Evolutionary conservation across 1,140 invertebrate species (phyloP).

Genomic region (Drosophila nebulosa): DNA sequence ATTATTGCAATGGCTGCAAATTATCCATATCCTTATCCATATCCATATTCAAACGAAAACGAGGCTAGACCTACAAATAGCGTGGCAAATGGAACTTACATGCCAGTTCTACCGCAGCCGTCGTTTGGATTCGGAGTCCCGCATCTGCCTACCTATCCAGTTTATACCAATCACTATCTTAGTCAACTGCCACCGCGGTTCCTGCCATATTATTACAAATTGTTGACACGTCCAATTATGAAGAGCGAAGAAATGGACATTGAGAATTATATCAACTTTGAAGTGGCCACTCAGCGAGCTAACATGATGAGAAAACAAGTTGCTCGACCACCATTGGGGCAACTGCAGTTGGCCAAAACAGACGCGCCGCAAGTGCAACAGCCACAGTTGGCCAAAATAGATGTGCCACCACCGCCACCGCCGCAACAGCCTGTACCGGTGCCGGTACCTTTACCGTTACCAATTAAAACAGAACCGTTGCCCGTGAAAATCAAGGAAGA

Average conservation of each 20-base stretch:
- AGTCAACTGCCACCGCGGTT: constrained; percentile 29
- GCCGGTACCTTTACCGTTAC: background rate
- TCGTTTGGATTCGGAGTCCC: background rate
- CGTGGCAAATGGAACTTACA: constrained; percentile 13
- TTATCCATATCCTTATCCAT: too few relatives aligned
- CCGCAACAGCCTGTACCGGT: too few relatives aligned
- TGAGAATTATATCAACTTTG: constrained; percentile 55
- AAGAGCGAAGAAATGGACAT: constrained; percentile 41
- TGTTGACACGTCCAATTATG: constrained; percentile 22
- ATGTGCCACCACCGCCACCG: too few relatives aligned
- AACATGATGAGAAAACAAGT: constrained; percentile 16
- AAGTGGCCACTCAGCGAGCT: constrained; percentile 27
- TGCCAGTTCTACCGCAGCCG: constrained; percentile 26
- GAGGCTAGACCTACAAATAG: constrained; percentile 40
- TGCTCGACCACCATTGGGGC: constrained; percentile 11
- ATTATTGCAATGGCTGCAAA: constrained; percentile 22
- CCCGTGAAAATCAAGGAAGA: background rate
- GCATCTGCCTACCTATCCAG: constrained; percentile 20
- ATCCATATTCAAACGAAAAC: background rate
- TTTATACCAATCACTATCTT: constrained; percentile 25
- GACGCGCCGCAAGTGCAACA: too few relatives aligned
- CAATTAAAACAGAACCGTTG: background rate
- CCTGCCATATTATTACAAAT: constrained; percentile 32
- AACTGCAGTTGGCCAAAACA: constrained; percentile 15
- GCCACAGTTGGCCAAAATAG: too few relatives aligned